Base-by-base conservation (phyloP, 2,888 invertebrate species). In the Drosophila picticornis region DNA sequence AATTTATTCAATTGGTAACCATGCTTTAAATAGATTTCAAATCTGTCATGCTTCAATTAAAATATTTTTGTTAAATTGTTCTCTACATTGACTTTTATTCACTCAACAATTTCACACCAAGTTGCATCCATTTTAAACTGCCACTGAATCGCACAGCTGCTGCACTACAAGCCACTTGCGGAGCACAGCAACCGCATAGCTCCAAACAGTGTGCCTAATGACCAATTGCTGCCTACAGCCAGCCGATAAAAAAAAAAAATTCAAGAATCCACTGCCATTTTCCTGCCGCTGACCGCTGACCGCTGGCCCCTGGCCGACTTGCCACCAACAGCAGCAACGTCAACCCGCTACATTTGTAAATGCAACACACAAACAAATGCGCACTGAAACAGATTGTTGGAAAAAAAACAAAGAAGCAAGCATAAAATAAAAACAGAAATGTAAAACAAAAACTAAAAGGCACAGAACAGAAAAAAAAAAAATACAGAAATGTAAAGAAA, bases 361-460 rank as follows among this genome's bases (percentile, higher is more conserved):
- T 74, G 78, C 82, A 80, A 50, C 75, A 83, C 81, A 86, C 77
- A 85, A 81, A 66, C 87, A 86, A 88, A 88, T 88, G 88, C 80
- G 86, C 87, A 85, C 77, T 83, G 83, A 86, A 87, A 88, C 88
- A 86, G 87, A 88, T 87, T 87, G 88, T 80, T 80, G 64, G 75
- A 68, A 58, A 82, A 74, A 83, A 55, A 82, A 85, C 71, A 87
- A 67, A 57, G 73, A 70, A 83, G 56, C 62, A 70, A 64, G 16
- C 59, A 62, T 55, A 51, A 48, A 56, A 55, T 36, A 36, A 56
- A 40, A 62, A 48, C 46, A 46, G 25, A 29, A 65, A 57, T 62
- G 70, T 67, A 60, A 52, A 38, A 60, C 29, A 60, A 34, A 4
- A 46, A 46, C 46, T 25, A 25, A 46, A 46, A 25, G 46, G 25